phyloP scores from a whole-genome alignment of 2,797 vertebrate species.

The Macrochelys suwanniensis region DNA sequence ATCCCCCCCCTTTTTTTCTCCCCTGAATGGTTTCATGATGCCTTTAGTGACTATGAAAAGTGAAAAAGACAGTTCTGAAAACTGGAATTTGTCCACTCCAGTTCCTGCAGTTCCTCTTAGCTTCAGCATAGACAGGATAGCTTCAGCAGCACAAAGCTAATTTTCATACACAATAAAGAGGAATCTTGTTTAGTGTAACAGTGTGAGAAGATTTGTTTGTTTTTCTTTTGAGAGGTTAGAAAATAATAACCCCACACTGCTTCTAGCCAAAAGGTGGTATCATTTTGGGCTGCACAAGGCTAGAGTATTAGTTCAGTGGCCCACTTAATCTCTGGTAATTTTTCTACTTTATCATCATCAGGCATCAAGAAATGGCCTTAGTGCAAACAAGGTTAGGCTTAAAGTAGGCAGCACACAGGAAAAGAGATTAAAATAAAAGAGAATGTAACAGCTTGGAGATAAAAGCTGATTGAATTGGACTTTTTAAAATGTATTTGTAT shows the following conservation, averaged over 20 bases:
- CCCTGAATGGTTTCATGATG: neutral
- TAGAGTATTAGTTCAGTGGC: neutral
- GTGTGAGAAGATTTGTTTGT: neutral
- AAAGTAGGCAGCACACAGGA: slow-evolving; percentile 28
- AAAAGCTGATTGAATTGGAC: slow-evolving; percentile 74
- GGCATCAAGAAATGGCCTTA: slow-evolving; percentile 31
- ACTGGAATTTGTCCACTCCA: neutral
- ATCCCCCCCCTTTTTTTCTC: fast-evolving
- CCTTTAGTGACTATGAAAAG: neutral
- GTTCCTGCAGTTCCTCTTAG: neutral
- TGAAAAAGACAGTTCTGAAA: neutral
- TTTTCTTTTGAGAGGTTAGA: neutral
- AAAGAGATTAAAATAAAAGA: slow-evolving; percentile 60
- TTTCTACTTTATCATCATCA: slow-evolving; percentile 32
- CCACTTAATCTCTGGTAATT: slow-evolving; percentile 15
- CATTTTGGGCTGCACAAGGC: slow-evolving; percentile 10
- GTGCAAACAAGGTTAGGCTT: slow-evolving; percentile 32
- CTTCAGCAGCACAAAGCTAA: neutral
- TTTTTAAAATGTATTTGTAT: slow-evolving; percentile 68
- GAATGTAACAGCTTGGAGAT: slow-evolving; percentile 52
- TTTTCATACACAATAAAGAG: neutral
- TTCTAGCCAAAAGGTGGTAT: neutral
- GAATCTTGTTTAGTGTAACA: neutral
- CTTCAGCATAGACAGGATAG: neutral
- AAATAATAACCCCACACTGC: neutral